These are phyloP conservation scores for Globia sparganii DNA, from an alignment of 2,888 invertebrate species.

Conservation along the genomic window DNA sequence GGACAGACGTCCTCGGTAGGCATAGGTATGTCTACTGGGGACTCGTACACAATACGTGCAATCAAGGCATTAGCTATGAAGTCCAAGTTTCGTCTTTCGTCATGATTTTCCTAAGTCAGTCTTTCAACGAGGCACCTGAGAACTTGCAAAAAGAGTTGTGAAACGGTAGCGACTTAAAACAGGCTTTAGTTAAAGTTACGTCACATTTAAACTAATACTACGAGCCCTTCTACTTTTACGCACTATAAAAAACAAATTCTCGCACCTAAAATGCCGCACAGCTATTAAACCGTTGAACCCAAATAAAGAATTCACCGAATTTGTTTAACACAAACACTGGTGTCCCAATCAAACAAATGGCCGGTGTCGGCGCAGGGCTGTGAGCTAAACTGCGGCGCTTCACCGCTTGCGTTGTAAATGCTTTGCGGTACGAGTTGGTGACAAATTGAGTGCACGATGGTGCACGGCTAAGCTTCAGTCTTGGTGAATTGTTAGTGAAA, in stretches of 20 bases:
- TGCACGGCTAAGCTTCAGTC: constrained; percentile 31
- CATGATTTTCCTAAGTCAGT: not conserved
- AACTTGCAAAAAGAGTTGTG: not conserved
- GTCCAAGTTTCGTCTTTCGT: not conserved
- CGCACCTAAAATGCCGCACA: constrained; percentile 17
- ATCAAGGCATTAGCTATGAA: not conserved
- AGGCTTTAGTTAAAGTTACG: not conserved
- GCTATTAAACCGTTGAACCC: constrained; percentile 61
- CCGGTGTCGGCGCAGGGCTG: constrained; percentile 57
- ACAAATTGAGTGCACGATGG: constrained; percentile 59
- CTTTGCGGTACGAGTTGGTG: constrained; percentile 51
- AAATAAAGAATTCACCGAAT: constrained; percentile 71
- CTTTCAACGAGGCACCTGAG: too few relatives aligned
- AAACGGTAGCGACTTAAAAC: not conserved
- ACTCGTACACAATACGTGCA: not conserved
- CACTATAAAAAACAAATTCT: constrained; percentile 1
- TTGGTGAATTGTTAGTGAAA: constrained; percentile 24
- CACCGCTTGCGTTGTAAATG: constrained; percentile 59
- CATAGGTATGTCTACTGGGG: not conserved
- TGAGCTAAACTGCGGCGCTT: constrained; percentile 65
- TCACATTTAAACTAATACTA: not conserved
- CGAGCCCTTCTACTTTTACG: not conserved
- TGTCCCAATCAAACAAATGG: constrained; percentile 75
- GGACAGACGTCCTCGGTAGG: not conserved
- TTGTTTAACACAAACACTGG: constrained; percentile 64